Base-by-base conservation (phyloP, 2,797 vertebrate genomes). In the Aulostomus chinensis region DNA sequence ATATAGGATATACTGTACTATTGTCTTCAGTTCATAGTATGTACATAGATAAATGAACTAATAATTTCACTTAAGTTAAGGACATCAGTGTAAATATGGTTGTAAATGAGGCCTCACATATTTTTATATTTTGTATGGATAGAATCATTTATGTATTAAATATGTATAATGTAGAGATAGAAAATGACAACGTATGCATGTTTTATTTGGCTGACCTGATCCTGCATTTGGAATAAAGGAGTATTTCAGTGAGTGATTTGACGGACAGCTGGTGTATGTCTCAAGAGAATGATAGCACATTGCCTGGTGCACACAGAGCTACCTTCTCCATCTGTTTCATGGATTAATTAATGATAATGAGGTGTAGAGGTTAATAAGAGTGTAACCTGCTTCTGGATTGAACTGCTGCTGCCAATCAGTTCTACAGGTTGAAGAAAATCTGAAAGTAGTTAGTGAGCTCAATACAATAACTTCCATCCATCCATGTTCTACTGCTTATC, bases 111-210 rank as follows among this genome's bases (percentile, higher is more conserved):
- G 92, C 91, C 93, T 92, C 93, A 94, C 95, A 96, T 98, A 98
- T 97, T 98, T 98, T 96, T 98, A 95, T 98, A 98, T 98, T 98
- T 98, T 96, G 93, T 98, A 96, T 94, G 93, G 92, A 94, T 94
- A 94, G 92, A 95, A 91, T 90, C 91, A 91, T 94, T 93, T 94
- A 92, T 95, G 94, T 96, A 95, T 94, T 81, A 78, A 81, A 84
- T 88, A 85, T 89, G 76, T 91, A 88, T 89, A 80, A 89, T 84
- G 78, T 91, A 91, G 90, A 89, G 38, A 80, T 91, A 90, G 88
- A 81, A 76, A 56, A 48, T 66, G 40, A 68, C 67, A 80, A 81
- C 48, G 8, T 86, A 87, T 89, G 90, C 88, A 87, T 88, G 85
- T 89, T 84, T 75, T 71, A 80, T 86, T 88, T 77, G 83, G 80